phyloP scores from a whole-genome alignment of 1,140 invertebrate species.

The Neodiprion fabricii region DNA sequence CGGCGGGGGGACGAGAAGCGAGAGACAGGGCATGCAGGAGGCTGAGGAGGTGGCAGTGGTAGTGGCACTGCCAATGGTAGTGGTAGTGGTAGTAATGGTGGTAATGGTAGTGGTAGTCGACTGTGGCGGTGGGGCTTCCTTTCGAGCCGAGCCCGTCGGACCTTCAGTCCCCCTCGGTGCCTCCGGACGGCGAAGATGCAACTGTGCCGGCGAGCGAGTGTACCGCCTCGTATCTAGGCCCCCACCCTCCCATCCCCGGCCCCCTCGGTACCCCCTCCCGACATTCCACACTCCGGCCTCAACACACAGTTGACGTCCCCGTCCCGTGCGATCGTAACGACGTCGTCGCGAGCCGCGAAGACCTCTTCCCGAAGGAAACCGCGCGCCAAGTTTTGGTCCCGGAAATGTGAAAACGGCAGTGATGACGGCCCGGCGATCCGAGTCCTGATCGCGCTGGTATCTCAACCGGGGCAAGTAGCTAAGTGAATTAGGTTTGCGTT shows the following conservation, averaged over 20 bases:
- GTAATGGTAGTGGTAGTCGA: background rate
- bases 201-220: background rate
- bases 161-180: conserved; percentile 6
- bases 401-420: background rate
- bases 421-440: background rate
- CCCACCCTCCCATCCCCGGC: background rate
- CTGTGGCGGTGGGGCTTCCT: conserved; percentile 1
- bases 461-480: too few relatives aligned
- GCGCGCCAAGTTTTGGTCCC: background rate
- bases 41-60: background rate
- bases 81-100: background rate
- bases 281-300: background rate
- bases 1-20: conserved; percentile 11
- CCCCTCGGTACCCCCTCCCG: background rate
- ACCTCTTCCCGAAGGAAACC: background rate
- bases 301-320: background rate
- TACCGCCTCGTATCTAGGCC: conserved; percentile 6
- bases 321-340: background rate
- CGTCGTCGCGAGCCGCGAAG: background rate
- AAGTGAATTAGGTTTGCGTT: too few relatives aligned
- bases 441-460: too few relatives aligned
- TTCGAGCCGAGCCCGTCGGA: background rate
- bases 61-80: background rate
- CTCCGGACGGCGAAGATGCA: conserved; percentile 6
- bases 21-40: conserved; percentile 13